These are phyloP conservation scores for Vespertilio murinus DNA, from an alignment of 2,797 vertebrate species.

Conservation along the genomic window DNA sequence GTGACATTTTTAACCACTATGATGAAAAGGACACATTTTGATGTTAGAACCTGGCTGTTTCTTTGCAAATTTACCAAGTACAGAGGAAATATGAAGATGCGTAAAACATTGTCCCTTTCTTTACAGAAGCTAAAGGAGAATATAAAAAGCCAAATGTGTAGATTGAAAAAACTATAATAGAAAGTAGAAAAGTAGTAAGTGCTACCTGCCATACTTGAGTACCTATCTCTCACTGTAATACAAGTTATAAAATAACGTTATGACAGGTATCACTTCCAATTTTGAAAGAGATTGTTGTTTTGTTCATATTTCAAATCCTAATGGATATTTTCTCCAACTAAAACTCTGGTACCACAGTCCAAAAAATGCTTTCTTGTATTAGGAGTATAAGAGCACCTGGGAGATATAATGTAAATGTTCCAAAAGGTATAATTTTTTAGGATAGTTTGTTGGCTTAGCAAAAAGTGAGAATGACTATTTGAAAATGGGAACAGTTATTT, in stretches of 20 bases:
- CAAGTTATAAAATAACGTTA: slow-evolving; percentile 13
- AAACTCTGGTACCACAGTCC: background rate
- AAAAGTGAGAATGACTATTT: slow-evolving; percentile 37
- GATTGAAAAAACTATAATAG: background rate
- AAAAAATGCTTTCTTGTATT: slow-evolving; percentile 20
- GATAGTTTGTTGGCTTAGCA: slow-evolving; percentile 16
- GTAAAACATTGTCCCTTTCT: background rate
- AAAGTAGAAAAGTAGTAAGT: background rate
- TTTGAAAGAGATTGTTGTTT: slow-evolving; percentile 27
- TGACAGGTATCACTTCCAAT: background rate
- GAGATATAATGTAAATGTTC: slow-evolving; percentile 4
- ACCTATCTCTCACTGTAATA: background rate
- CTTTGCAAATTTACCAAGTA: background rate
- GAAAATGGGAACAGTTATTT: slow-evolving; percentile 48
- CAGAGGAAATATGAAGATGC: background rate
- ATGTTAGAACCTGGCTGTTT: background rate
- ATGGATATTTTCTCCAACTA: slow-evolving; percentile 31
- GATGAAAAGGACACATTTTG: background rate
- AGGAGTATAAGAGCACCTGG: background rate
- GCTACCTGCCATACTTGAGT: background rate
- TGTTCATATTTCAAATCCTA: background rate
- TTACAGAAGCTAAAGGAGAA: background rate
- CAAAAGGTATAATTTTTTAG: slow-evolving; percentile 28
- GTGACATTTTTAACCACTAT: background rate
- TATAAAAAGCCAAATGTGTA: slow-evolving; percentile 13